Evolutionary conservation across 2,888 invertebrate species (phyloP).

Genomic region (Harmothoe impar): DNA sequence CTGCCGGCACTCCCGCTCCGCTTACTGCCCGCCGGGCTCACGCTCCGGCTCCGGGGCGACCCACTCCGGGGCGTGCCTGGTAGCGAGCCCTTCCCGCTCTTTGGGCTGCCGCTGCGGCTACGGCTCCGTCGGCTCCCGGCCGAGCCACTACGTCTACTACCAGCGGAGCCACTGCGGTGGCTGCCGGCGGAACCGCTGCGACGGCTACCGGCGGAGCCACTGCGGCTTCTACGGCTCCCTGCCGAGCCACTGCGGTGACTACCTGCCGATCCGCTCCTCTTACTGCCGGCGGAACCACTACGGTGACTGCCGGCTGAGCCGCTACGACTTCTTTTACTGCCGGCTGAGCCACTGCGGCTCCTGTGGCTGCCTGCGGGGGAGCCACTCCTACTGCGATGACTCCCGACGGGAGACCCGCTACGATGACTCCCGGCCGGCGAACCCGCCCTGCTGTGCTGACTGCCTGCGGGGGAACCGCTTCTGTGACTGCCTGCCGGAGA

Average conservation of each 20-base stretch:
- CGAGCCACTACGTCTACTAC: constrained; percentile 33
- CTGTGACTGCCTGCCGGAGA: not conserved
- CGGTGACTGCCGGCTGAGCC: not conserved
- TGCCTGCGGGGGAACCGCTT: not conserved
- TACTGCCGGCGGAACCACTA: constrained; percentile 29
- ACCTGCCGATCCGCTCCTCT: not conserved
- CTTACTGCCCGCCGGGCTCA: constrained; percentile 51
- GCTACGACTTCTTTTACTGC: constrained; percentile 51
- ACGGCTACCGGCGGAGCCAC: not conserved
- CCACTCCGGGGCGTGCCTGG: constrained; percentile 42
- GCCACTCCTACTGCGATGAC: constrained; percentile 50
- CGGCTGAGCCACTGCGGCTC: constrained; percentile 60
- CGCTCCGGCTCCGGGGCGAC: constrained; percentile 55
- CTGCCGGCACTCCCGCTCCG: constrained; percentile 32
- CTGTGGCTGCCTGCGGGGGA: constrained; percentile 46
- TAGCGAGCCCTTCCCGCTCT: constrained; percentile 2
- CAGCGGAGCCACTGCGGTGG: constrained; percentile 39
- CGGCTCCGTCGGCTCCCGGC: constrained; percentile 15
- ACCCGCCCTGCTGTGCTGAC: constrained; percentile 37
- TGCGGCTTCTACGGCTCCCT: constrained; percentile 14
- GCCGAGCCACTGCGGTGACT: constrained; percentile 53
- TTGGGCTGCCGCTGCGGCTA: not conserved
- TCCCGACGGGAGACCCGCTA: not conserved
- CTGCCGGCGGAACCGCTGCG: constrained; percentile 25
- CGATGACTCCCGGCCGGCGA: constrained; percentile 59